Percentiles rank a stretch among this genome's conserved stretches.
Evolutionary conservation across 2,797 vertebrate species (phyloP).

Genomic region (Phoebastria nigripes): DNA sequence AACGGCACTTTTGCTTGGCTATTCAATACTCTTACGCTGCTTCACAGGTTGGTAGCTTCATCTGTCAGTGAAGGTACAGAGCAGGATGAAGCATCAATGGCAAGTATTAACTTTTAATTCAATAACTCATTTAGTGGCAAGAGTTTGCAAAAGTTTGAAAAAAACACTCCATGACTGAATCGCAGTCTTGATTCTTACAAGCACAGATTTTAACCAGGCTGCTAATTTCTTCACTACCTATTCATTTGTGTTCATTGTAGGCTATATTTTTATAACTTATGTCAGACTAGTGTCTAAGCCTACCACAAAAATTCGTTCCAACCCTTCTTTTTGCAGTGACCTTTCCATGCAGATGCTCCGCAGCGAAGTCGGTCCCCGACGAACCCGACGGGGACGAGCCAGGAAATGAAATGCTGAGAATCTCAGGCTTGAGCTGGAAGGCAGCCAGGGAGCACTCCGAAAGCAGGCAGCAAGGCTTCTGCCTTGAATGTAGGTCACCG

Average conservation of each 20-base stretch:
- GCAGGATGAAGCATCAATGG: not conserved
- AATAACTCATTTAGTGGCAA: not conserved
- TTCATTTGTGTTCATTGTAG: not conserved
- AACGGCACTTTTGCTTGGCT: not conserved
- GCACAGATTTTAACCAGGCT: not conserved
- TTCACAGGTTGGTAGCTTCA: not conserved
- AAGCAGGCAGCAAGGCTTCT: conserved; percentile 9
- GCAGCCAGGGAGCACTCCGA: conserved; percentile 26
- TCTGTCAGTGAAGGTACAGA: not conserved
- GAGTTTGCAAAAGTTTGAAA: not conserved
- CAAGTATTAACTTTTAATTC: not conserved
- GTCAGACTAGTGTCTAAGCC: not conserved
- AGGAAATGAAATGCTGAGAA: conserved; percentile 66
- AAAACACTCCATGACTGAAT: not conserved
- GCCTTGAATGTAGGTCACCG: conserved; percentile 56
- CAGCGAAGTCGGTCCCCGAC: not conserved
- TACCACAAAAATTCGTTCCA: conserved; percentile 1
- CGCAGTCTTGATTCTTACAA: not conserved
- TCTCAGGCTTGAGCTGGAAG: conserved; percentile 49
- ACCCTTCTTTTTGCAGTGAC: not conserved
- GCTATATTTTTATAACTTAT: conserved; percentile 13
- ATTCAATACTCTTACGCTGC: not conserved
- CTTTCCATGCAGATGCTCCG: not conserved
- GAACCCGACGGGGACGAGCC: not conserved
- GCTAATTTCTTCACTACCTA: not conserved